A percentile compares a stretch with the other conserved stretches of the same genome.
Evolutionary conservation across 2,113 vertebrate genomes (phyloP).

Genomic region (Xiphorhynchus elegans): DNA sequence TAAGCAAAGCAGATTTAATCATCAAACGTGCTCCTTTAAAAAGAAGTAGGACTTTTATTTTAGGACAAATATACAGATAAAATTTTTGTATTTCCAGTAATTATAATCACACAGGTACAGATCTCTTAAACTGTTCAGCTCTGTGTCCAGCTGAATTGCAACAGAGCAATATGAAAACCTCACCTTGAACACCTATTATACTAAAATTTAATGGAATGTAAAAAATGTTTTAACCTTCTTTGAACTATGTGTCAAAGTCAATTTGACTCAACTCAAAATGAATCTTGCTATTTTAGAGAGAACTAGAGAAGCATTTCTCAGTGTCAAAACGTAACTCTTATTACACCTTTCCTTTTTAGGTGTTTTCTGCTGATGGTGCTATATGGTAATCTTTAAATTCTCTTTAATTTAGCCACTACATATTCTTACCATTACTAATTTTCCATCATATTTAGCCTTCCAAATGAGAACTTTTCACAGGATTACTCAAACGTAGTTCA

Average conservation of each 20-base stretch:
- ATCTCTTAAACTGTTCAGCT: background rate
- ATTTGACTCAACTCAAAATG: background rate
- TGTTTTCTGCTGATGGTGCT: background rate
- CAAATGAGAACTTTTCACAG: background rate
- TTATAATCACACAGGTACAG: background rate
- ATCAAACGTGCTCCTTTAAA: background rate
- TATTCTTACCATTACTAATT: background rate
- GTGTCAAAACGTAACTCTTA: background rate
- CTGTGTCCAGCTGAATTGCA: background rate
- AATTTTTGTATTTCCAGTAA: background rate
- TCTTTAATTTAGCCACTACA: background rate
- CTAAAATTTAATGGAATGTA: background rate
- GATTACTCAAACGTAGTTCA: background rate
- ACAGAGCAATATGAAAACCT: background rate
- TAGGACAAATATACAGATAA: background rate
- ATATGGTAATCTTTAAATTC: background rate
- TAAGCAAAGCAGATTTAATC: background rate
- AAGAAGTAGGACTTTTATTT: background rate
- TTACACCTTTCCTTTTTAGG: background rate
- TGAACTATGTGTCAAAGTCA: background rate
- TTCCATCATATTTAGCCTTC: background rate
- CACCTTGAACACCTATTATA: background rate
- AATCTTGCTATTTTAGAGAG: background rate
- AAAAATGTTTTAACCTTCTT: conserved; percentile 5
- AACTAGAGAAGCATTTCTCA: background rate